Percentiles rank a stretch among this genome's conserved stretches.
Evolutionary conservation across 2,888 invertebrate species (phyloP).

Genomic region (Phlogophora meticulosa): DNA sequence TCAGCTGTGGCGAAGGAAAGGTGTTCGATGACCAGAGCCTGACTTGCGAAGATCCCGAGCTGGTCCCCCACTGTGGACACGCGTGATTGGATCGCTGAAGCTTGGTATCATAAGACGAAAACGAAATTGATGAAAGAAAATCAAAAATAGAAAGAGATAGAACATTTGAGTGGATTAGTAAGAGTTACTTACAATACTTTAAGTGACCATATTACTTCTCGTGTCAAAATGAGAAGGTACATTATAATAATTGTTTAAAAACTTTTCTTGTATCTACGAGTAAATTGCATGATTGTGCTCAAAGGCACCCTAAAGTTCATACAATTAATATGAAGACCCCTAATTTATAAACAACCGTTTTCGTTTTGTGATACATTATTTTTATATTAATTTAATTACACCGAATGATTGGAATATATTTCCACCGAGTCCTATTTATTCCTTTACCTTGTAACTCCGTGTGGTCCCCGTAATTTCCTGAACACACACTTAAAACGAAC

Average conservation of each 20-base stretch:
- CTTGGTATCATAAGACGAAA: conserved; percentile 79
- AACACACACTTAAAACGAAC: conserved; percentile 51
- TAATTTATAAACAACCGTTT: conserved; percentile 68
- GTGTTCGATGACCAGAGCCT: conserved; percentile 96
- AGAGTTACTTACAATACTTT: not conserved
- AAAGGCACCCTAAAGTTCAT: not conserved
- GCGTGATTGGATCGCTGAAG: conserved; percentile 71
- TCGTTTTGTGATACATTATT: conserved; percentile 78
- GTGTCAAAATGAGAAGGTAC: too few species aligned
- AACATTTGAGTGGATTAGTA: not conserved
- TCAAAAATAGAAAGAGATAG: not conserved
- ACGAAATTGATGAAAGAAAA: conserved; percentile 57
- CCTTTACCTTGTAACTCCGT: conserved; percentile 62
- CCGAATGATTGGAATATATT: conserved; percentile 73
- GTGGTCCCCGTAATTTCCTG: conserved; percentile 61
- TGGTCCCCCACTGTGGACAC: conserved; percentile 88
- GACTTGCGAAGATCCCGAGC: conserved; percentile 95
- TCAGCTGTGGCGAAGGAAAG: conserved; percentile 96
- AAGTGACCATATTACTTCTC: not conserved
- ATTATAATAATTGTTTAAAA: not conserved
- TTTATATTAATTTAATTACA: conserved; percentile 71
- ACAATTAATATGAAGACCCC: not conserved
- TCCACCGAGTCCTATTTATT: conserved; percentile 84
- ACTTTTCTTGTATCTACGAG: not conserved
- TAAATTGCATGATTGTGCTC: not conserved